Base-by-base conservation (phyloP, 2,888 invertebrate species). In the Orthosia incerta region DNA sequence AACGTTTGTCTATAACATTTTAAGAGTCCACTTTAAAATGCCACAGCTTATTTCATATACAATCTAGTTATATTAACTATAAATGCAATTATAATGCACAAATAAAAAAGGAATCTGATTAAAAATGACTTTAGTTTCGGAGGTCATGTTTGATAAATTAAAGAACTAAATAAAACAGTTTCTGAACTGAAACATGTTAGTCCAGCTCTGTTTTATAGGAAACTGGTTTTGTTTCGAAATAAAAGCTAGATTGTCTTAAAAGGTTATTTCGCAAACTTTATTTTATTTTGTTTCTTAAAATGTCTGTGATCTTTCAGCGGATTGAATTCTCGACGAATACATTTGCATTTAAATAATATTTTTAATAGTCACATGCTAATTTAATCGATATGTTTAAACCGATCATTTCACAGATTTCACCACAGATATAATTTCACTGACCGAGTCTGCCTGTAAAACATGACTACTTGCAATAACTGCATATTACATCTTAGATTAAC, bases 1-100 rank as follows among this genome's bases (percentile, higher is more conserved):
- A 87, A 62, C 89, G 74, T 82, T 77, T 77, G 75, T 83, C 80
- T 84, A 80, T 81, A 76, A 79, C 74, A 83, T 82, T 85, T 83
- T 82, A 76, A 81, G 76, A 85, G 86, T 83, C 77, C 73, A 83
- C 80, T 83, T 84, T 70, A 69, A 85, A 89, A 90, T 89, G 87
- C 82, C 88, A 90, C 72, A 68, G 66, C 75, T 71, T 69, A 78
- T 61, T 74, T 76, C 61, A 71, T 71, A 71, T 61, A 78, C 46
- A 77, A 51, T 76, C 55, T 57, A 72, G 60, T 11, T 56, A 56
- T 39, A 55, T 53, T 63, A 71, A 26, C 51, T 67, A 48, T 71
- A 63, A 69, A 71, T 64, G 50, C 56, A 83, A 71, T 69, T 68
- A 55, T 56, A 63, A 73, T 77, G 62, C 62, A 75, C 26, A 74